Evolutionary conservation across 2,797 vertebrate genomes (phyloP).

Genomic region (Pantherophis vulpinus): DNA sequence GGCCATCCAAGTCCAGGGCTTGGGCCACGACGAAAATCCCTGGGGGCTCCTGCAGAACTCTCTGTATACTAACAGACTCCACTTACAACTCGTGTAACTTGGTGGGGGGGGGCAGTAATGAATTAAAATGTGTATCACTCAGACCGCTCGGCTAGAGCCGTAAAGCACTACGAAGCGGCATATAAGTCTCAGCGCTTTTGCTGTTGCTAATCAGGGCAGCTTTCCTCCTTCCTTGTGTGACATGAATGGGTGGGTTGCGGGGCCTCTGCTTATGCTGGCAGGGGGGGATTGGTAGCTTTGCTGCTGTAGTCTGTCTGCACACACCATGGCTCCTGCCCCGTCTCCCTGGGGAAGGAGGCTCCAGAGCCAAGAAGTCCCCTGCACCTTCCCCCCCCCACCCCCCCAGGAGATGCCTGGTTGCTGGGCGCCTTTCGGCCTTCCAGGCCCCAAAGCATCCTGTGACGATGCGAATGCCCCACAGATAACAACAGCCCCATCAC

Average conservation of each 20-base stretch:
- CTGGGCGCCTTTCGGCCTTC: not conserved
- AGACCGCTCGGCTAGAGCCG: too few relatives aligned
- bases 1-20: not conserved
- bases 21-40: not conserved
- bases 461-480: not conserved
- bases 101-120: not conserved
- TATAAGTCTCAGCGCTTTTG: not conserved
- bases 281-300: not conserved
- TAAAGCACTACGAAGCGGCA: fast-evolving
- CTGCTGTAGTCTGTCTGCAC: not conserved
- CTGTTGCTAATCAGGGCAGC: not conserved
- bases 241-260: not conserved
- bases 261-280: not conserved
- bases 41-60: not conserved
- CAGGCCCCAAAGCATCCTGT: not conserved
- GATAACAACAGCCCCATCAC: not conserved
- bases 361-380: not conserved
- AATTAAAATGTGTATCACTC: not conserved
- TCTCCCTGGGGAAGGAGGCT: not conserved
- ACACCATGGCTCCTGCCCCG: not conserved
- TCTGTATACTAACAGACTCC: not conserved
- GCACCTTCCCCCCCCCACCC: not conserved
- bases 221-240: not conserved
- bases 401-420: not conserved
- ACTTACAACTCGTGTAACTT: not conserved